Conservation (phyloP, 2,113 vertebrate species). For the Spea multiplicata region DNA sequence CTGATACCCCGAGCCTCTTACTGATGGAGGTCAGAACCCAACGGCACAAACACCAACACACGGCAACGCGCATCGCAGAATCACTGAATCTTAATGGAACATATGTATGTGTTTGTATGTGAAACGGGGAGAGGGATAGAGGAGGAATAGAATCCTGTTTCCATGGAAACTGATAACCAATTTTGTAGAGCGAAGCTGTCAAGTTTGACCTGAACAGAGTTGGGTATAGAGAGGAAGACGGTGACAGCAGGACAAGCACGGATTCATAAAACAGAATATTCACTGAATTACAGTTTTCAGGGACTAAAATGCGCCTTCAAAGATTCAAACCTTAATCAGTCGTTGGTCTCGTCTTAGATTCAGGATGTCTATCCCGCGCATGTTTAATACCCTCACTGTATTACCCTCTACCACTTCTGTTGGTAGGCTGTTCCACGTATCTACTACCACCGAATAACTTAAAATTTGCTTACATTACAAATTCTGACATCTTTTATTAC, state of each 20-base stretch:
- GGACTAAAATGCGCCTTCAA: too few species aligned
- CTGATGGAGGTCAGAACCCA: not conserved
- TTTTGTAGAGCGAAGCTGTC: constrained; percentile 6
- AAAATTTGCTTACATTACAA: too few species aligned
- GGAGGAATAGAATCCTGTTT: not conserved
- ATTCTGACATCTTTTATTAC: too few species aligned
- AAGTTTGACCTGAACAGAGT: constrained; percentile 10
- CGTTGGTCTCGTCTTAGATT: too few species aligned
- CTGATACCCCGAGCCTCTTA: not conserved
- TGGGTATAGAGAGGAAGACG: not conserved
- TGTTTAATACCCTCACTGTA: too few species aligned
- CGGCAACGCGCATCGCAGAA: not conserved
- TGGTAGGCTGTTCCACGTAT: too few species aligned
- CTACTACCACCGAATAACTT: too few species aligned
- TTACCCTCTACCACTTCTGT: too few species aligned
- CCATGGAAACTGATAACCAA: constrained; percentile 26
- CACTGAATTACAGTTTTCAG: too few species aligned
- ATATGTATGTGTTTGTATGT: not conserved
- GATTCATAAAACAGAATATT: too few species aligned
- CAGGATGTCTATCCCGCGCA: too few species aligned
- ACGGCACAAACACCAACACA: not conserved
- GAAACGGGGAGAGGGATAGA: not conserved
- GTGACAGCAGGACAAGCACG: not conserved
- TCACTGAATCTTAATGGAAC: not conserved
- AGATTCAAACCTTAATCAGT: too few species aligned